These are phyloP conservation scores for Ploceus nigricollis DNA, from an alignment of 2,113 vertebrate species.

Conservation along the genomic window DNA sequence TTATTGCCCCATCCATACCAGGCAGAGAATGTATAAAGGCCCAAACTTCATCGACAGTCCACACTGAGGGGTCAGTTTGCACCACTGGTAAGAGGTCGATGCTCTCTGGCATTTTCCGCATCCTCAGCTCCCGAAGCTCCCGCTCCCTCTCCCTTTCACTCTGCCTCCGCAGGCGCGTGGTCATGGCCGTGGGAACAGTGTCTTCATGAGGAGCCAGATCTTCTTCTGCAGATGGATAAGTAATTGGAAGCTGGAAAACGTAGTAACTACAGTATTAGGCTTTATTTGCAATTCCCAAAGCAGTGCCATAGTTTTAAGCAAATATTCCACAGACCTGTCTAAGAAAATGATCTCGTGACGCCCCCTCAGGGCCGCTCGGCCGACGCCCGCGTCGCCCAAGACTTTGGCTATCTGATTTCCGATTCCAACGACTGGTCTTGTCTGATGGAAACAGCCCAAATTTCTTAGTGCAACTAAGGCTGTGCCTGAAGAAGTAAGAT, in stretches of 20 bases:
- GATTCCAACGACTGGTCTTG: conserved; percentile 79
- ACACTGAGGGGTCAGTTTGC: conserved; percentile 83
- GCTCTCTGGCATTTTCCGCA: conserved; percentile 79
- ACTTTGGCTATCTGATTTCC: conserved; percentile 78
- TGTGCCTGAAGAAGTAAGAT: conserved; percentile 81
- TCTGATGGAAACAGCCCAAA: conserved; percentile 77
- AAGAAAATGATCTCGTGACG: conserved; percentile 81
- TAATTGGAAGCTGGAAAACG: conserved; percentile 80
- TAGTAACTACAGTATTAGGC: conserved; percentile 71
- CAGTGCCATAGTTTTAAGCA: conserved; percentile 57
- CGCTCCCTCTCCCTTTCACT: conserved; percentile 80
- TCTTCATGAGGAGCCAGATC: conserved; percentile 78
- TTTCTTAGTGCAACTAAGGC: conserved; percentile 87
- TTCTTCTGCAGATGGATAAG: conserved; percentile 81
- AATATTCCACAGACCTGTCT: conserved; percentile 85
- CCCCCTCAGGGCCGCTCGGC: conserved; percentile 79
- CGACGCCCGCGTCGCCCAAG: conserved; percentile 84
- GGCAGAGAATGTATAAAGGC: conserved; percentile 92
- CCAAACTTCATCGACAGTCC: conserved; percentile 95
- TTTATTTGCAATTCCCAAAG: conserved; percentile 64
- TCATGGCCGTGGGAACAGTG: conserved; percentile 80
- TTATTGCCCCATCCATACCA: conserved; percentile 72
- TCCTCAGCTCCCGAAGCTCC: conserved; percentile 77
- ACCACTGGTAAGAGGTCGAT: conserved; percentile 76
- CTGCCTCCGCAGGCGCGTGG: conserved; percentile 83